Conservation (phyloP, 1,140 invertebrate genomes). For the Pinna nobilis region DNA sequence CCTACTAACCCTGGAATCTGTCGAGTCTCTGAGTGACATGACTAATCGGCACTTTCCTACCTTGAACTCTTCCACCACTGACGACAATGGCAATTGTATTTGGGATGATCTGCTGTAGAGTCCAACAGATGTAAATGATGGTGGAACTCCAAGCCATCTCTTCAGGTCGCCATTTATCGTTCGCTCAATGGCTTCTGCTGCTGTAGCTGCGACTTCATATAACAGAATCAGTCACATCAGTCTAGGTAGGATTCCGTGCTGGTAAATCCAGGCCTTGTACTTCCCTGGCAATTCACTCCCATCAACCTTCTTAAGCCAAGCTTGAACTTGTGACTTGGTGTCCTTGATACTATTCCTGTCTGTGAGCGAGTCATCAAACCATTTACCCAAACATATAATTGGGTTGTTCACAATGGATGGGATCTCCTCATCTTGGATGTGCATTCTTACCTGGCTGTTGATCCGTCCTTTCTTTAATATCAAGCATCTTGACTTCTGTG, state of each 20-base stretch:
- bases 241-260: conserved; percentile 20
- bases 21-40: conserved; percentile 20
- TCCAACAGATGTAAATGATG: conserved; percentile 16
- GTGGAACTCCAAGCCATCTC: conserved; percentile 29
- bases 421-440: conserved; percentile 30
- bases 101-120: conserved; percentile 18
- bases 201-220: conserved; percentile 25
- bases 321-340: conserved; percentile 6
- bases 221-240: conserved; percentile 30
- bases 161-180: neutral
- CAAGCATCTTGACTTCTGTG: conserved; percentile 13
- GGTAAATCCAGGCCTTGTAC: conserved; percentile 43
- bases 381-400: conserved; percentile 37
- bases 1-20: conserved; percentile 7
- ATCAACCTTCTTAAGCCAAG: conserved; percentile 30
- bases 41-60: conserved; percentile 10
- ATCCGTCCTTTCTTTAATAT: conserved; percentile 9
- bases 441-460: neutral
- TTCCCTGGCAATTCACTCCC: conserved; percentile 13
- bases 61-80: conserved; percentile 25
- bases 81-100: conserved; percentile 18
- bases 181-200: conserved; percentile 22
- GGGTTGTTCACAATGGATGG: conserved; percentile 33
- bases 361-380: too few relatives aligned
- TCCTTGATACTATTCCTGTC: neutral